Evolutionary conservation across 1,140 invertebrate genomes (phyloP).

Genomic region (Copidosoma floridanum): DNA sequence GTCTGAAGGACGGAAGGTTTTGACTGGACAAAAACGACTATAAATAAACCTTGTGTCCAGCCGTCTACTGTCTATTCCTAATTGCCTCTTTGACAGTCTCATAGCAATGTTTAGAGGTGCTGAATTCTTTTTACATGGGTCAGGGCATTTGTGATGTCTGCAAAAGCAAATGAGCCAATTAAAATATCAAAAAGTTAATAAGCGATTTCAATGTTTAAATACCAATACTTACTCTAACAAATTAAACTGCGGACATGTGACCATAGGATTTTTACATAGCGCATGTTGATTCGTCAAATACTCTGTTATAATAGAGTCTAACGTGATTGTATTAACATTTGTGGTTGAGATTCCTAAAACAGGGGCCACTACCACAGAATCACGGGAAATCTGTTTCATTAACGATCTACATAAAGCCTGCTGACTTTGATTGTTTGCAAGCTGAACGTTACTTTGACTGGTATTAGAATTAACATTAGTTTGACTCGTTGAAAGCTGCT

Average conservation of each 20-base stretch:
- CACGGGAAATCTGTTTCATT: conserved; percentile 67
- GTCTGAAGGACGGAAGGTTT: conserved; percentile 72
- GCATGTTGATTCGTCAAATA: no score
- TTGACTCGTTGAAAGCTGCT: conserved; percentile 26
- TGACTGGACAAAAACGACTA: conserved; percentile 84
- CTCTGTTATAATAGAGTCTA: conserved; percentile 94
- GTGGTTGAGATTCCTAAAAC: conserved; percentile 39
- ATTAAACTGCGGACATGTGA: conserved; percentile 88
- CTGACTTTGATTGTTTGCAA: conserved; percentile 13
- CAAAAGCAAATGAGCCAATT: no score
- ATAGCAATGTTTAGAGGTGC: conserved; percentile 72
- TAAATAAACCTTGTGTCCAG: conserved; percentile 82
- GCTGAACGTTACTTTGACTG: conserved; percentile 8
- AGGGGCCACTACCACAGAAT: conserved; percentile 40
- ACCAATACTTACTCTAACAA: conserved; percentile 69
- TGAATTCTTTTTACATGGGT: conserved; percentile 72
- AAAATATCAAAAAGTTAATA: conserved; percentile 13
- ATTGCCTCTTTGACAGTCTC: conserved; percentile 58
- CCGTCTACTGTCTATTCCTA: conserved; percentile 59
- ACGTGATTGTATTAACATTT: conserved; percentile 61
- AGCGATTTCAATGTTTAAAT: conserved; percentile 12
- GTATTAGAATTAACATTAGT: conserved; percentile 14
- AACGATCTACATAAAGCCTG: conserved; percentile 55
- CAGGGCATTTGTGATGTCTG: conserved; percentile 90
- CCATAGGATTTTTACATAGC: conserved; percentile 87